Evolutionary conservation across 2,113 vertebrate genomes (phyloP), one percentile per base, ranked within the genome.

Genomic region (Sitta europaea): DNA sequence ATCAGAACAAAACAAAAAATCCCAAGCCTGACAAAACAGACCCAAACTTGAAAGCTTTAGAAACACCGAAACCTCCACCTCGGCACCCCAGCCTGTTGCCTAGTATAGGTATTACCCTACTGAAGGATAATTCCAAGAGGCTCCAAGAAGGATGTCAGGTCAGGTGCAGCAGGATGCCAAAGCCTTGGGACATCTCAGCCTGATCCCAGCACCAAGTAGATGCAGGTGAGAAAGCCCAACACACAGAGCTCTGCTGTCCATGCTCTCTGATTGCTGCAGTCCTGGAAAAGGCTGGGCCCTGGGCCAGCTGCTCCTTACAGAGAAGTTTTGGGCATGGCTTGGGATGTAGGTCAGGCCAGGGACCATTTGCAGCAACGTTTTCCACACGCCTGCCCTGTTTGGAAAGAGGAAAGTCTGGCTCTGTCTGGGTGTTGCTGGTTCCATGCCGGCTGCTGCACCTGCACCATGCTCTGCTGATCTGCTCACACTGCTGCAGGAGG

Each of bases 371-470:
- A 90, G 55, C 25, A 55, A 13, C 1, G 3, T 40, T 68, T 80
- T 88, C 50, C 48, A 28, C 2, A 5, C 50, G 74, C 88, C 77
- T 11, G 50, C 62, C 66, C 78, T 86, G 71, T 95, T 82, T 95
- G 83, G 92, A 88, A 94, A 90, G 85, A 4, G 0, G 28, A 45
- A 75, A 38, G 74, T 57, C 90, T 88, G 17, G 28, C 31, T 40
- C 28, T 25, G 25, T 58, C 63, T 71, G 93, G 86, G 92, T 18
- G 70, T 58, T 72, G 61, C 54, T 78, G 90, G 47, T 74, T 73
- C 76, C 55, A 24, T 0, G 0, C 13, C 4, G 3, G 71, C 10
- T 40, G 20, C 1, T 15, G 66, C 8, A 36, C 3, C 1, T 8
- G 7, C 55, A 14, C 38, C 16, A 1, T 0, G 21, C 18, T 2